Conservation (phyloP, 2,888 invertebrate genomes). For the Ethmia dodecea region DNA sequence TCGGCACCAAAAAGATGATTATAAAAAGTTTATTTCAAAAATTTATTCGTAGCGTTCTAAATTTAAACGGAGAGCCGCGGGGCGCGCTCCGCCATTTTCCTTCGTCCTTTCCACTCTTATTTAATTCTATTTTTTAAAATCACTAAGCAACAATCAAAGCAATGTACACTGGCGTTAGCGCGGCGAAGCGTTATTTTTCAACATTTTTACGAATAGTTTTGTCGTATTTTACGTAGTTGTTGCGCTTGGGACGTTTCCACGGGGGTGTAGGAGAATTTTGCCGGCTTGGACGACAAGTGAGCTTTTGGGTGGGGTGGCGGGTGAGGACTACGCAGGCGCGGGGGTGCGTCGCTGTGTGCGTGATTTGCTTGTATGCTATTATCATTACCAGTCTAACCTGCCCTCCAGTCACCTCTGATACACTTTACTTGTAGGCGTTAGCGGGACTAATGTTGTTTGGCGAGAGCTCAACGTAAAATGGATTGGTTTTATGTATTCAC, state of each 20-base stretch:
- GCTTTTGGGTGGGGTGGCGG: slow-evolving; percentile 58
- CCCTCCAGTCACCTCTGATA: slow-evolving; percentile 34
- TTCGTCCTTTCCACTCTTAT: slow-evolving; percentile 32
- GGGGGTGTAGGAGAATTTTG: slow-evolving; percentile 68
- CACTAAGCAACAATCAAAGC: slow-evolving; percentile 53
- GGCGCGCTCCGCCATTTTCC: slow-evolving; percentile 58
- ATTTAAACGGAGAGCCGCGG: slow-evolving; percentile 31
- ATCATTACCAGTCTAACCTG: slow-evolving; percentile 36
- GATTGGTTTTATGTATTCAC: slow-evolving; percentile 44
- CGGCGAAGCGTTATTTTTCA: slow-evolving; percentile 26
- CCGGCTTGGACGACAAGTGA: slow-evolving; percentile 59
- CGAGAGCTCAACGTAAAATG: slow-evolving; percentile 32
- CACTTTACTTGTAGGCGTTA: neutral
- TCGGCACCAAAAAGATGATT: slow-evolving; percentile 14
- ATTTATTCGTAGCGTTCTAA: slow-evolving; percentile 32
- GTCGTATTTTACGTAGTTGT: slow-evolving; percentile 61
- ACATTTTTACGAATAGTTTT: slow-evolving; percentile 22
- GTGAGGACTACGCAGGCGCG: slow-evolving; percentile 56
- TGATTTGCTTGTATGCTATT: slow-evolving; percentile 51
- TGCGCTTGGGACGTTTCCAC: slow-evolving; percentile 62
- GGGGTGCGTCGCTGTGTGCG: slow-evolving; percentile 47
- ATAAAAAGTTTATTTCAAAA: slow-evolving; percentile 16
- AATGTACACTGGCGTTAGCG: slow-evolving; percentile 28
- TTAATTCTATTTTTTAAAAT: no score
- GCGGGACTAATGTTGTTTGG: neutral